Evolutionary conservation across 2,797 vertebrate genomes (phyloP).

Genomic region (Platyrinchus mystaceus): DNA sequence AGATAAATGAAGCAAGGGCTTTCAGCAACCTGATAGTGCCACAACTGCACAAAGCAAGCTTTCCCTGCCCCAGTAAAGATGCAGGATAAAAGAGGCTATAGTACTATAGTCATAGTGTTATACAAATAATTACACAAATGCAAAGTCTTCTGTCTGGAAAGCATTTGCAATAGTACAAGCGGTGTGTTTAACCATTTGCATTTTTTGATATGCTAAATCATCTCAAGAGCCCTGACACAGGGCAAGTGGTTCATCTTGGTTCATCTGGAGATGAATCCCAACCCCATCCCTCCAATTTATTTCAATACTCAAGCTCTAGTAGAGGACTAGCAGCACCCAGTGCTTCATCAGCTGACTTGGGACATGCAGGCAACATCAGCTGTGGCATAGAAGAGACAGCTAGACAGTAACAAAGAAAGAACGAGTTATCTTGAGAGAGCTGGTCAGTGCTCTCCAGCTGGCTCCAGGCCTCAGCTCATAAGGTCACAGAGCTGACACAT

Average conservation of each 20-base stretch:
- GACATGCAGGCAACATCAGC: not conserved
- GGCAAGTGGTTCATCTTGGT: not conserved
- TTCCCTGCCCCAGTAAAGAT: not conserved
- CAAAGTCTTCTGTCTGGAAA: not conserved
- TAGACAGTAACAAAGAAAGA: not conserved
- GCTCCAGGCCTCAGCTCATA: not conserved
- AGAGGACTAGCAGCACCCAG: not conserved
- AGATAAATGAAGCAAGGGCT: not conserved
- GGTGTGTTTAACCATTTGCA: not conserved
- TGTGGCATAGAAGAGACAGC: not conserved
- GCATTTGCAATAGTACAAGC: not conserved
- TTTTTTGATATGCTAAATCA: not conserved
- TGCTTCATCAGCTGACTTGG: not conserved
- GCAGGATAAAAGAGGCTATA: not conserved
- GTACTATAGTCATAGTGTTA: fast-evolving
- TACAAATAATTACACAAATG: not conserved
- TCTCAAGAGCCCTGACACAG: not conserved
- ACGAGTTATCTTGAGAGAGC: not conserved
- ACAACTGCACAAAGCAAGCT: not conserved
- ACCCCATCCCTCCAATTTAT: not conserved
- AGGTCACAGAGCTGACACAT: conserved; percentile 36
- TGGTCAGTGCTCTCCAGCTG: not conserved
- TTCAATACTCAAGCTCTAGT: not conserved
- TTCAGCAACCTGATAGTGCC: not conserved
- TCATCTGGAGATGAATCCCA: not conserved